These are phyloP conservation scores for Lytechinus pictus DNA, from an alignment of 35 echinoderm and acorn worm genomes.

Conservation along the genomic window DNA sequence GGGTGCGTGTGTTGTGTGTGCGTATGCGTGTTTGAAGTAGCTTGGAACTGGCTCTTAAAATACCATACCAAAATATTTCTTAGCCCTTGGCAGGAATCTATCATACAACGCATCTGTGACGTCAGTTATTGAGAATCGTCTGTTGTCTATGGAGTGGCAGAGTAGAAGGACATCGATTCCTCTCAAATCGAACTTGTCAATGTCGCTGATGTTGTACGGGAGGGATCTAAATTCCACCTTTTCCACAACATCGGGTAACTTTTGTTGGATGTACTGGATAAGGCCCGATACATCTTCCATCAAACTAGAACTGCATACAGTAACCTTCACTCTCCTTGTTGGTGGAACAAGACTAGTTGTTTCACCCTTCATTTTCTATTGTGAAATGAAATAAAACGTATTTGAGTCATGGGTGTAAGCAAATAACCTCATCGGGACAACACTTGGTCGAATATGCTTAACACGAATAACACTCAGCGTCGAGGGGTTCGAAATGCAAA, in stretches of 20 bases:
- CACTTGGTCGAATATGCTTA: too few species aligned
- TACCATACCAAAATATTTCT: neutral
- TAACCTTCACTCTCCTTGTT: neutral
- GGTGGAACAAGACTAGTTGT: too few species aligned
- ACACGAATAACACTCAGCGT: too few species aligned
- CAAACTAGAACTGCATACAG: neutral
- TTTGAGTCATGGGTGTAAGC: too few species aligned
- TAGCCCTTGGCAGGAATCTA: neutral
- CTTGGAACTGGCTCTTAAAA: too few species aligned
- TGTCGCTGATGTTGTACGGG: constrained; percentile 23
- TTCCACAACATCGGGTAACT: neutral
- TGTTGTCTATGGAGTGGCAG: constrained; percentile 38
- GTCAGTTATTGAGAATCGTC: neutral
- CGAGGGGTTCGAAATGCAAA: too few species aligned
- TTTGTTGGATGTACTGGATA: neutral
- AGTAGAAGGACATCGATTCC: constrained; percentile 17
- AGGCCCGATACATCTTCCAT: neutral
- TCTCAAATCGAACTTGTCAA: neutral
- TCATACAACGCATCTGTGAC: constrained; percentile 30
- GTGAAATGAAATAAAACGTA: too few species aligned
- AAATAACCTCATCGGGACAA: too few species aligned
- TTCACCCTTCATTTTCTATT: too few species aligned
- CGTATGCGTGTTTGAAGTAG: too few species aligned
- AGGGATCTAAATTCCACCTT: neutral
- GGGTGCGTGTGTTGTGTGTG: too few species aligned